Evolutionary conservation across 1,140 invertebrate species (phyloP), one percentile per base, ranked within the genome.

Genomic region (Dendrolimus kikuchii): DNA sequence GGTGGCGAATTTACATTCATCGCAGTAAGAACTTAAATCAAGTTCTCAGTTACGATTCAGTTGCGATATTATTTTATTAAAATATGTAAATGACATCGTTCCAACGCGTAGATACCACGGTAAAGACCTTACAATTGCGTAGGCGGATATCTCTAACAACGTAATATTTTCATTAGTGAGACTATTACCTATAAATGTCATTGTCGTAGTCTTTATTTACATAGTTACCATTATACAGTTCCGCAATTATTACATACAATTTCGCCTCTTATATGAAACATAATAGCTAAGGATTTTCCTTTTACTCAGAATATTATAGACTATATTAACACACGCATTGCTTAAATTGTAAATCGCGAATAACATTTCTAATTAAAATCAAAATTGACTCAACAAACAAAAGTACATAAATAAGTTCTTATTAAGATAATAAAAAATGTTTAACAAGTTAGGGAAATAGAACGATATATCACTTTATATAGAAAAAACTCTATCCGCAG

Each of bases 31-130:
- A 84, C 83, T 85, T 86, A 85, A 85, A 86, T 86, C 81, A 83
- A 81, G 81, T 83, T 84, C 81, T 83, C 83, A 77, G 79, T 86
- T 84, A 84, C 82, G 81, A 84, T 86, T 86, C 82, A 82, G 79
- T 84, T 84, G 83, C 81, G 79, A 84, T 84, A 84, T 84, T 83
- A 86, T 86, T 86, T 83, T 86, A 86, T 86, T 86, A 86, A 84
- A 86, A 86, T 86, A 86, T 86, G 83, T 84, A 83, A 86, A 86
- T 86, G 75, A 78, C 70, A 73, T 68, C 69, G 70, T 78, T 83
- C 67, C 70, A 74, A 57, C 58, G 65, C 70, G 73, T 62, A 74
- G 78, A 74, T 76, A 81, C 73, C 69, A 70, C 68, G 71, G 70
- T 77, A 75, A 79, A 62, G 67, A 71, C 66, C 71, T 72, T 69